These are phyloP conservation scores for Mormyrus lacerda DNA, from an alignment of 2,113 vertebrate species.

Conservation along the genomic window DNA sequence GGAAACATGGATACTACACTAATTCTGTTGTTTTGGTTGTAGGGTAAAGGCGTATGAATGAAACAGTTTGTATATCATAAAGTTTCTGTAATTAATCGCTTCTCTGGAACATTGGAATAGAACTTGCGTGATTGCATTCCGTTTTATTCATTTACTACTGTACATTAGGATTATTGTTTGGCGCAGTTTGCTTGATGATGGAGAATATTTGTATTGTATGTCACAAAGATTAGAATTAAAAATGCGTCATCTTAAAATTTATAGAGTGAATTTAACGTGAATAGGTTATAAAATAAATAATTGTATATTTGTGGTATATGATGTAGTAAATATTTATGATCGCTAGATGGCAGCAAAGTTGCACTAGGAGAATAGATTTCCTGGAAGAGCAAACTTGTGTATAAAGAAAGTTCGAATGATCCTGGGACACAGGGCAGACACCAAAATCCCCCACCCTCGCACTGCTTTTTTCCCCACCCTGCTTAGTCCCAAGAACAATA, in stretches of 20 bases:
- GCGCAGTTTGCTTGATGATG: neutral
- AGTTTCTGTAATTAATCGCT: neutral
- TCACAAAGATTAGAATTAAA: neutral
- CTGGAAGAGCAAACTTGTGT: neutral
- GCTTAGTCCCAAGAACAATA: neutral
- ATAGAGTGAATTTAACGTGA: neutral
- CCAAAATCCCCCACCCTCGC: neutral
- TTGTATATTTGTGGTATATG: neutral
- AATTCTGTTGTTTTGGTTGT: neutral
- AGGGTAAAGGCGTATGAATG: neutral
- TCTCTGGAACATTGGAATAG: neutral
- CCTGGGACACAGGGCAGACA: neutral
- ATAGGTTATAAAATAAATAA: neutral
- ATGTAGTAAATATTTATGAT: constrained; percentile 11
- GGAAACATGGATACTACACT: neutral
- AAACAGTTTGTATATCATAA: neutral
- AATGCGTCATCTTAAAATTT: neutral
- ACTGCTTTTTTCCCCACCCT: neutral
- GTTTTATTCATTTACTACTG: neutral
- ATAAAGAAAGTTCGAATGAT: neutral
- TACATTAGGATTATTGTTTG: neutral
- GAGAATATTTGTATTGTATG: neutral
- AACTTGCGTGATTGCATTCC: neutral
- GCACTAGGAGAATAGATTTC: neutral
- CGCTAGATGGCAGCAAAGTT: constrained; percentile 45